Evolutionary conservation across 1,140 invertebrate species (phyloP).

Genomic region (Drosophila serrata): DNA sequence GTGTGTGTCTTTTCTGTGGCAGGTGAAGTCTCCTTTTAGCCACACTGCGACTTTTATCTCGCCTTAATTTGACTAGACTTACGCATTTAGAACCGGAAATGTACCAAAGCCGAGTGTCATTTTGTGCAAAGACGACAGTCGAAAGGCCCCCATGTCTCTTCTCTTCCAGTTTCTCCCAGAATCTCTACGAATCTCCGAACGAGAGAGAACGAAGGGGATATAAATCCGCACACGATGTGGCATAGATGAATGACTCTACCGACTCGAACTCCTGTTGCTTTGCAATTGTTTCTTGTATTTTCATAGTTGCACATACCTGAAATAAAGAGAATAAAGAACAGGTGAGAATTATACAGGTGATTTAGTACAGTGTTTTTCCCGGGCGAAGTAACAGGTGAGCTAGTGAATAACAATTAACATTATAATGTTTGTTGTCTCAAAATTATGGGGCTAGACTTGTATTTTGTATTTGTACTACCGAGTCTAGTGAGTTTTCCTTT

Average conservation of each 20-base stretch:
- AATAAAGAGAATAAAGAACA: constrained; percentile 23
- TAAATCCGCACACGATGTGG: constrained; percentile 49
- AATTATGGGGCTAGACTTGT: constrained; percentile 29
- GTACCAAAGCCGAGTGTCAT: constrained; percentile 69
- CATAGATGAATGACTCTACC: constrained; percentile 43
- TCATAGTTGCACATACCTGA: constrained; percentile 36
- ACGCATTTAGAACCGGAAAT: constrained; percentile 83
- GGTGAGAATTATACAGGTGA: constrained; percentile 49
- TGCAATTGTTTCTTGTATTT: constrained; percentile 13
- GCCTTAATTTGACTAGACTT: constrained; percentile 84
- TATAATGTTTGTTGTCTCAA: constrained; percentile 35
- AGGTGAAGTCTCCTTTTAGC: constrained; percentile 54
- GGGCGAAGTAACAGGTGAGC: constrained; percentile 32
- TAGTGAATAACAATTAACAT: constrained; percentile 56
- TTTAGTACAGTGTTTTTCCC: constrained; percentile 51
- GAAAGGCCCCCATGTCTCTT: constrained; percentile 33
- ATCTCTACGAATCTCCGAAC: background rate
- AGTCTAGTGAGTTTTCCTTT: constrained; percentile 1
- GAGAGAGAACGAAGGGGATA: constrained; percentile 5
- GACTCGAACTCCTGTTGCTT: constrained; percentile 18
- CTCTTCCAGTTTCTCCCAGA: constrained; percentile 1
- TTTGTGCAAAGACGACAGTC: constrained; percentile 78
- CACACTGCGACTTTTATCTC: constrained; percentile 59
- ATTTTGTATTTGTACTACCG: background rate
- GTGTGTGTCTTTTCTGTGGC: constrained; percentile 35